These are phyloP conservation scores for Holcopasites calliopsidis DNA, from an alignment of 1,140 invertebrate genomes.

Conservation along the genomic window DNA sequence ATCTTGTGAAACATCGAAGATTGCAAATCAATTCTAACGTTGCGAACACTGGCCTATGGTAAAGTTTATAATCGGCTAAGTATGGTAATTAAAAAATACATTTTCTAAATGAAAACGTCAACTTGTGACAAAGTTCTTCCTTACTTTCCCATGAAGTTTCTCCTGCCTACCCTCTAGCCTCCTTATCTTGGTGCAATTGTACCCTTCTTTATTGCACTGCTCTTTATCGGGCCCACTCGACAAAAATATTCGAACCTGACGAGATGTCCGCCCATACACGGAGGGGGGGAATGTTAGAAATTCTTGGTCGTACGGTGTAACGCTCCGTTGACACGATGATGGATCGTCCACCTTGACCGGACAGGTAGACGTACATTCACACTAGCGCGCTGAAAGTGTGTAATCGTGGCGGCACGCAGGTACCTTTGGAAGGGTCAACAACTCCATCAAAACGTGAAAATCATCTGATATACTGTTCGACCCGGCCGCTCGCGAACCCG, in stretches of 20 bases:
- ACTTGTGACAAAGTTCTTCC: too few species aligned
- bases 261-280: neutral
- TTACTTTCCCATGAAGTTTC: neutral
- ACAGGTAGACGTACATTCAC: slow-evolving; percentile 64
- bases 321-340: slow-evolving; percentile 77
- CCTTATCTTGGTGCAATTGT: slow-evolving; percentile 9
- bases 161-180: neutral
- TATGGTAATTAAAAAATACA: too few species aligned
- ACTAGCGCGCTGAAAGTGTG: slow-evolving; percentile 57
- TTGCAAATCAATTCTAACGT: too few species aligned
- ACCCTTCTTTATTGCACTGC: neutral
- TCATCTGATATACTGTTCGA: slow-evolving; percentile 33
- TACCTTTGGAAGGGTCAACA: slow-evolving; percentile 62
- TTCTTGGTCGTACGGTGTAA: slow-evolving; percentile 51
- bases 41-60: too few species aligned
- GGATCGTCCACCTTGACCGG: slow-evolving; percentile 70
- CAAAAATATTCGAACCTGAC: slow-evolving; percentile 9
- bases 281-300: slow-evolving; percentile 49
- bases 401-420: slow-evolving; percentile 55
- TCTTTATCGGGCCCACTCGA: slow-evolving; percentile 4
- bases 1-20: too few species aligned
- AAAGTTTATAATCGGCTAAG: too few species aligned
- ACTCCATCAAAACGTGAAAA: slow-evolving; percentile 61
- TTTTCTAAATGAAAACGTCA: too few species aligned
- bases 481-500: neutral